Evolutionary conservation across 2,113 vertebrate species (phyloP).

Genomic region (Sturnira hondurensis): DNA sequence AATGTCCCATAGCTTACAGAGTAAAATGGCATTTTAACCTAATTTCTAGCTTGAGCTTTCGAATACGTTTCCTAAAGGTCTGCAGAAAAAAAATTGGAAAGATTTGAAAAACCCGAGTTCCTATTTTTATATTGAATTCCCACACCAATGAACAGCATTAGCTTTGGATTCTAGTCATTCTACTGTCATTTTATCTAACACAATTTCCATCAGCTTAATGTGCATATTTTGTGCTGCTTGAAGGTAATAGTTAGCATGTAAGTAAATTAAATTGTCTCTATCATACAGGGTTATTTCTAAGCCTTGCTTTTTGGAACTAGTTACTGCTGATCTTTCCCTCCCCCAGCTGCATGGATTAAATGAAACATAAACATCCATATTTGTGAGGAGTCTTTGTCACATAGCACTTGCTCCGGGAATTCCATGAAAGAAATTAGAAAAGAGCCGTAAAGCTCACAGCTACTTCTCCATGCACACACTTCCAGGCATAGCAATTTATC

Average conservation of each 20-base stretch:
- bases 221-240: not conserved
- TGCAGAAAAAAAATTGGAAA: conserved; percentile 53
- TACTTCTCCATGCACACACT: not conserved
- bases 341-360: not conserved
- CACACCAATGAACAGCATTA: not conserved
- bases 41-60: conserved; percentile 78
- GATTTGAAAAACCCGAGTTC: not conserved
- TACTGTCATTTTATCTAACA: not conserved
- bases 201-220: not conserved
- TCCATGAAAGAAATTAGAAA: not conserved
- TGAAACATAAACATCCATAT: not conserved
- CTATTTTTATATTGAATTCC: conserved; percentile 7
- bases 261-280: not conserved
- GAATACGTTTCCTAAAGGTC: conserved; percentile 51
- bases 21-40: conserved; percentile 76
- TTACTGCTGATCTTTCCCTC: not conserved
- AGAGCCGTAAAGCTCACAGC: not conserved
- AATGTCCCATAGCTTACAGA: conserved; percentile 73
- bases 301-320: not conserved
- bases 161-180: not conserved
- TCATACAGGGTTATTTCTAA: not conserved
- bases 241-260: not conserved
- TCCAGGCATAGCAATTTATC: not conserved
- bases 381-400: not conserved
- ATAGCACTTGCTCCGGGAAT: not conserved